Percentiles rank a stretch among this genome's conserved stretches.
Conservation (phyloP, 2,797 vertebrate species). For the Mormyrops attenuatus region DNA sequence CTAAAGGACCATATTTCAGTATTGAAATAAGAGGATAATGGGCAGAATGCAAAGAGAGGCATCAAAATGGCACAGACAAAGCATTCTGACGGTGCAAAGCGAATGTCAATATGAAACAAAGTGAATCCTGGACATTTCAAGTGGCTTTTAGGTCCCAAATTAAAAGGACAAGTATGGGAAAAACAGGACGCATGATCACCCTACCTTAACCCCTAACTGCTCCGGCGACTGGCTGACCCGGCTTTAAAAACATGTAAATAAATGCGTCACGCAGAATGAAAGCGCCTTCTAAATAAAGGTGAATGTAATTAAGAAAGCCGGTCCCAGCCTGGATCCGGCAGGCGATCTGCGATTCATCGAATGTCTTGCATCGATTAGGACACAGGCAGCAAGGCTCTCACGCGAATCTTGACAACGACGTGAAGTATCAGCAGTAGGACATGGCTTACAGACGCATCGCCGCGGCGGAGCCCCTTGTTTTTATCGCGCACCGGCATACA, state of each 20-base stretch:
- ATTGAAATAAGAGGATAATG: neutral
- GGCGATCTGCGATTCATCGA: neutral
- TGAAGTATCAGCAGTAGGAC: neutral
- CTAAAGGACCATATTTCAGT: neutral
- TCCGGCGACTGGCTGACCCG: neutral
- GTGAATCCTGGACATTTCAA: neutral
- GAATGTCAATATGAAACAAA: neutral
- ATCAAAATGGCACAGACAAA: neutral
- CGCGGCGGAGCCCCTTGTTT: constrained; percentile 23
- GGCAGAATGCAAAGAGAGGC: neutral
- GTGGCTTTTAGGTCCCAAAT: neutral
- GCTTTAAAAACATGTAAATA: neutral
- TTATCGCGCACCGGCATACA: neutral
- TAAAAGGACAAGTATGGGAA: neutral
- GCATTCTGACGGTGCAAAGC: neutral
- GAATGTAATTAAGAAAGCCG: neutral
- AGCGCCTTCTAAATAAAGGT: constrained; percentile 33
- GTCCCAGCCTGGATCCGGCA: constrained; percentile 13
- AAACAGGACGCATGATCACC: neutral
- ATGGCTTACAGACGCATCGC: constrained; percentile 34
- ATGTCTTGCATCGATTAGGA: constrained; percentile 13
- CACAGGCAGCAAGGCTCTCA: constrained; percentile 27
- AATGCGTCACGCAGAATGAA: constrained; percentile 18
- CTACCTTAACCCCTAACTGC: neutral
- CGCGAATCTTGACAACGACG: constrained; percentile 26